phyloP scores from a whole-genome alignment of 2,797 vertebrate species.

The Peromyscus eremicus region DNA sequence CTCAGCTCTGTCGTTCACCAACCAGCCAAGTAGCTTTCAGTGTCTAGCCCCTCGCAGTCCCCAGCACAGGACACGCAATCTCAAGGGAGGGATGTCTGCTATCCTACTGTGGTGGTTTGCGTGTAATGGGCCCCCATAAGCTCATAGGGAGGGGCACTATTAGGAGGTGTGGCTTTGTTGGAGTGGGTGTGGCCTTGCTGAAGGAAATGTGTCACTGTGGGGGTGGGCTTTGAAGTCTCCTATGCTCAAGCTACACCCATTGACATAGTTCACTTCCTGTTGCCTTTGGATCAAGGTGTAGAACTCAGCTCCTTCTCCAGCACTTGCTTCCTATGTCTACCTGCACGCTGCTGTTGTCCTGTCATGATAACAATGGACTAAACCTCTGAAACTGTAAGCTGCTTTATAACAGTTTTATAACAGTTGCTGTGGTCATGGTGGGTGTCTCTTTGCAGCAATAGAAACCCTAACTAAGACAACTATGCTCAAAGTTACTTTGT shows the following conservation, averaged over 20 bases:
- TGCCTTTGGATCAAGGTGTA: neutral
- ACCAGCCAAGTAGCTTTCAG: neutral
- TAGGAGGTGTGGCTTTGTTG: neutral
- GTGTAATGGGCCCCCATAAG: neutral
- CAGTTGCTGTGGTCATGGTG: neutral
- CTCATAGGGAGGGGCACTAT: neutral
- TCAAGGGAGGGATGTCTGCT: neutral
- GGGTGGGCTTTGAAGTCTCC: neutral
- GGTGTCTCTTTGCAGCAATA: neutral
- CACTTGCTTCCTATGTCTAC: neutral
- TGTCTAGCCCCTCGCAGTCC: neutral
- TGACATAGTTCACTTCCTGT: neutral
- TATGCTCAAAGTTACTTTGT: neutral
- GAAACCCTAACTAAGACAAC: neutral
- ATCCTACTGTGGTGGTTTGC: neutral
- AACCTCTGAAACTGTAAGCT: neutral
- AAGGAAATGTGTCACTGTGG: neutral
- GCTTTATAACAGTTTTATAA: neutral
- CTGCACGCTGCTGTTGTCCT: neutral
- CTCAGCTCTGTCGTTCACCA: neutral
- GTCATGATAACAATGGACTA: neutral
- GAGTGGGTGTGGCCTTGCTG: neutral
- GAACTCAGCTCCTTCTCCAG: neutral
- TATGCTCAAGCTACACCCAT: neutral
- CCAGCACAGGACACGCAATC: neutral